Base-by-base conservation (phyloP, 2,113 vertebrate species). In the Clarias batrachus region DNA sequence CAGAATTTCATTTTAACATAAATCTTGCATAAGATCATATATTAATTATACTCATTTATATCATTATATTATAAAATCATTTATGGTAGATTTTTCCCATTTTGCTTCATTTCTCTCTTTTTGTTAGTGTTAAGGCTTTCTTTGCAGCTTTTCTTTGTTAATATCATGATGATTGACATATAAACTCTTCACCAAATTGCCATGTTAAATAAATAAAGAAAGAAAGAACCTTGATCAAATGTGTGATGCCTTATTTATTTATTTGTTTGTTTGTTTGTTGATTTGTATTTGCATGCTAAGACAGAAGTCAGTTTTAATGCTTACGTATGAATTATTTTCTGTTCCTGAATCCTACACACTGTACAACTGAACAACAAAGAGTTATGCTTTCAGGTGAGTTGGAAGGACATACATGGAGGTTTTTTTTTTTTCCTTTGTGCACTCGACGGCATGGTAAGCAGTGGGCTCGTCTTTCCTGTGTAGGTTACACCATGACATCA, bases 391-490 rank as follows among this genome's bases (percentile, higher is more conserved):
- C 17, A 13, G 27, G 16, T 62, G 27, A 1, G 56, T 21, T 41
- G 76, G 76, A 86, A 89, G 48, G 56, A n/a, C 65, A 60, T 33
- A 11, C 60, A 30, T 41, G 23, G 4, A 62, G 33, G 74, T 33
- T 57, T 84, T 76, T 76, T 82, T 77, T 37, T 19, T 10, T 37
- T 21, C 37, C 23, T 76, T n/a, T 77, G 82, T 23, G 27, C 59
- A 81, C n/a, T 63, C 57, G 33, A 52, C 54, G 30, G 21, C 4
- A 17, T 57, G 54, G 17, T 65, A 19, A 56, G 77, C 73, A 77
- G 68, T 87, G 80, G 41, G 79, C 57, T 85, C 8, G 19, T 79
- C 41, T 87, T 87, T 89, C 88, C 88, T 87, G 56, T 87, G 66
- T 78, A 78, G 21, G 73, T 76, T 79, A 65, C 27, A 63, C 79